phyloP scores from a whole-genome alignment of 2,113 vertebrate species.

The Psammodynastes pulverulentus region DNA sequence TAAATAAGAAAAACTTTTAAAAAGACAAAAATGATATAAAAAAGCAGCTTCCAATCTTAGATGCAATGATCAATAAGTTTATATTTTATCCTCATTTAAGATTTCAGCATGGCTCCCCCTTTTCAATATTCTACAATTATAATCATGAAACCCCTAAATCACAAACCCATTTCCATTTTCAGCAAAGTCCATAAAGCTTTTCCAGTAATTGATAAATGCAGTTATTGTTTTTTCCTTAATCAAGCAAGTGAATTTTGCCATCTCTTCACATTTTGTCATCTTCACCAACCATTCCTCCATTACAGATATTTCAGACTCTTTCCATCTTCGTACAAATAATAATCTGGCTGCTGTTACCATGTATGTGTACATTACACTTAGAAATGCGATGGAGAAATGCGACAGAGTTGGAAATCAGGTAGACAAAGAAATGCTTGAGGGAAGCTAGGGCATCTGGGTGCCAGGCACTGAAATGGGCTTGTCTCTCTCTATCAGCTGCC shows the following conservation, averaged over 20 bases:
- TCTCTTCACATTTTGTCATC: no score
- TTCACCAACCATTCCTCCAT: no score
- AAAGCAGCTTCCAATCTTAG: neutral
- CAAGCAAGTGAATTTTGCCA: neutral
- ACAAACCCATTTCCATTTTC: neutral
- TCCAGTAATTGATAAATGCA: neutral
- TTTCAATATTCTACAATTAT: neutral
- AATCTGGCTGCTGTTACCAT: no score
- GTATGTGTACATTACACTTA: no score
- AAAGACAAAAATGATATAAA: neutral
- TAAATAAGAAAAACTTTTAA: neutral
- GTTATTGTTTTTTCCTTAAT: neutral
- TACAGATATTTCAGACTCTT: no score
- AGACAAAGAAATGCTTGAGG: no score
- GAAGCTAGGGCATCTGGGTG: no score
- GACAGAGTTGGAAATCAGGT: no score
- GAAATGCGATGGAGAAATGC: no score
- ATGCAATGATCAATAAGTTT: neutral
- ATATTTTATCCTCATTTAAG: neutral
- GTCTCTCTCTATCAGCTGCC: no score
- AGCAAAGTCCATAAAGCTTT: neutral
- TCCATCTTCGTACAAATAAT: no score
- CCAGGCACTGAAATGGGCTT: no score
- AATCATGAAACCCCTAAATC: neutral
- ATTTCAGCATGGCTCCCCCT: neutral